phyloP scores from a whole-genome alignment of 2,113 vertebrate genomes.

The Cygnus atratus region DNA sequence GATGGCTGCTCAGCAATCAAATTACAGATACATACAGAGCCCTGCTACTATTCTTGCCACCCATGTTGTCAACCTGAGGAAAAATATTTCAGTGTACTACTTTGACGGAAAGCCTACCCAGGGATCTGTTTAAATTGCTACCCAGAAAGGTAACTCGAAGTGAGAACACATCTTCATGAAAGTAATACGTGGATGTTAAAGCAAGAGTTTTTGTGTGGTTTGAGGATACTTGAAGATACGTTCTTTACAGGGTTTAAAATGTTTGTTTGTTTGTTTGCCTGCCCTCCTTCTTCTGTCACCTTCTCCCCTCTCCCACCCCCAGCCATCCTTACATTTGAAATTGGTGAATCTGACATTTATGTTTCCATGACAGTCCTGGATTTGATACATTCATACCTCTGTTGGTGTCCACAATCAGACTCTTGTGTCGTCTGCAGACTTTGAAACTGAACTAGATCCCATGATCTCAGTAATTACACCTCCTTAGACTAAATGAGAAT shows the following conservation, averaged over 20 bases:
- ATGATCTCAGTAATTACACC: not conserved
- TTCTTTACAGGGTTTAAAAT: not conserved
- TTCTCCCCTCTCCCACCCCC: not conserved
- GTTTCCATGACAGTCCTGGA: not conserved
- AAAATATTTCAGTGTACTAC: not conserved
- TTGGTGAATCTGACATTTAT: not conserved
- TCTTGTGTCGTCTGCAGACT: not conserved
- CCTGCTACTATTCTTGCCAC: conserved; percentile 12
- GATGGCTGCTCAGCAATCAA: not conserved
- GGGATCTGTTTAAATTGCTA: not conserved
- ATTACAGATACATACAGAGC: not conserved
- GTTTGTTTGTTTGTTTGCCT: not conserved
- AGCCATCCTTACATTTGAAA: not conserved
- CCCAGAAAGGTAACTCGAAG: not conserved
- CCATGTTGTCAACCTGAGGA: not conserved
- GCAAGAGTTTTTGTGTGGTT: not conserved
- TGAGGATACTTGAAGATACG: not conserved
- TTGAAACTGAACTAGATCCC: not conserved
- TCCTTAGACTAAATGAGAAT: not conserved
- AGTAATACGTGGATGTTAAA: not conserved
- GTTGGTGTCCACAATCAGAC: not conserved
- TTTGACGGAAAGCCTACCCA: not conserved
- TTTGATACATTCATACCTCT: not conserved
- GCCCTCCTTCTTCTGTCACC: not conserved
- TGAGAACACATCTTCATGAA: not conserved